Evolutionary conservation across 2,797 vertebrate species (phyloP).

Genomic region (Trachurus trachurus): DNA sequence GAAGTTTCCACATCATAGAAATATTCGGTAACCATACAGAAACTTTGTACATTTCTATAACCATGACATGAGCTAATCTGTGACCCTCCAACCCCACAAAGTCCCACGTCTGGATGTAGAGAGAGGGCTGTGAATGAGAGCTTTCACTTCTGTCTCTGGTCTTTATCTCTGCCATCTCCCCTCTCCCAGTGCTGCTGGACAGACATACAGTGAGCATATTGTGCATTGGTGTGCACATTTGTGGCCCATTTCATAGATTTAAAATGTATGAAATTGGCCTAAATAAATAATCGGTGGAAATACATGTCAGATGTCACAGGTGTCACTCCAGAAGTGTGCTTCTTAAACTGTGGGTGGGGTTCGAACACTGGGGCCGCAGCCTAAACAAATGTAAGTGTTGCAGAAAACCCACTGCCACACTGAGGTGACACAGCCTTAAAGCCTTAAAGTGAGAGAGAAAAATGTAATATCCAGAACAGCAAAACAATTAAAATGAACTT

Average conservation of each 20-base stretch:
- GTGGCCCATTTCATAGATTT: constrained; percentile 58
- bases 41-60: constrained; percentile 33
- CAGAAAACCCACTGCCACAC: not conserved
- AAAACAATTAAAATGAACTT: not conserved
- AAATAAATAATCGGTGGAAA: constrained; percentile 76
- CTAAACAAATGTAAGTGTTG: constrained; percentile 25
- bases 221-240: constrained; percentile 45
- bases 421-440: constrained; percentile 7
- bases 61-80: constrained; percentile 53
- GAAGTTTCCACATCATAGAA: constrained; percentile 26
- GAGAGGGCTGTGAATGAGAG: constrained; percentile 77
- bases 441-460: constrained; percentile 19
- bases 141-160: constrained; percentile 71
- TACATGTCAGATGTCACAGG: constrained; percentile 70
- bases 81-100: constrained; percentile 22
- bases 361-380: constrained; percentile 10
- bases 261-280: constrained; percentile 79
- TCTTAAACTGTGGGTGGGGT: constrained; percentile 23
- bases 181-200: constrained; percentile 51
- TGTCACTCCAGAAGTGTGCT: constrained; percentile 58
- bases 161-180: constrained; percentile 80
- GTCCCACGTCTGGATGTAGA: constrained; percentile 25
- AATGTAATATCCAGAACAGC: not conserved
- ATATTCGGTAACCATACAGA: constrained; percentile 20
- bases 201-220: constrained; percentile 68